phyloP scores from a whole-genome alignment of 2,113 vertebrate genomes.

The Lepisosteus oculatus region DNA sequence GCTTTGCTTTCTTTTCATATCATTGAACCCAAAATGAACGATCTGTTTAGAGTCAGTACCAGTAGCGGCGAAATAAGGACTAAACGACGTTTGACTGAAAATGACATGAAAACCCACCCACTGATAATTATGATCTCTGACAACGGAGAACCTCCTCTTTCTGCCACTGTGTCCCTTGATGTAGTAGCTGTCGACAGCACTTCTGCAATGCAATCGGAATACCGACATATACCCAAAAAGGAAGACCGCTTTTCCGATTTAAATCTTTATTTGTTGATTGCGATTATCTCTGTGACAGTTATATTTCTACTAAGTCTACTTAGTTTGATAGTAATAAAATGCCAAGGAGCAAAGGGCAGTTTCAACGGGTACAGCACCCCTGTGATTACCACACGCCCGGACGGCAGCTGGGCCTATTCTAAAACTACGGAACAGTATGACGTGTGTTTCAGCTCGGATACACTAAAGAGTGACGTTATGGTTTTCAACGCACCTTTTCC shows the following conservation, averaged over 20 bases:
- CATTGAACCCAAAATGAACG: constrained; percentile 13
- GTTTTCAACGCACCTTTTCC: constrained; percentile 40
- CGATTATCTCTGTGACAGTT: constrained; percentile 29
- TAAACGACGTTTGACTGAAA: constrained; percentile 38
- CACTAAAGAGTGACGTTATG: constrained; percentile 52
- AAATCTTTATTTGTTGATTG: constrained; percentile 54
- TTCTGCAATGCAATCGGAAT: constrained; percentile 51
- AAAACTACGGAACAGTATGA: constrained; percentile 54
- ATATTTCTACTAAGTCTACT: constrained; percentile 35
- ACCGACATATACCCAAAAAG: constrained; percentile 52
- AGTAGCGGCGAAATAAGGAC: constrained; percentile 26
- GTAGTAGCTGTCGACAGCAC: constrained; percentile 31
- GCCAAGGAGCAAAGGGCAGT: constrained; percentile 26
- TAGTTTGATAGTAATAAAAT: constrained; percentile 37
- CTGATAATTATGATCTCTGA: constrained; percentile 39
- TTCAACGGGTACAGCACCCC: constrained; percentile 35
- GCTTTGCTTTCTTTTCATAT: too few species aligned
- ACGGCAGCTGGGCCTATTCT: constrained; percentile 52
- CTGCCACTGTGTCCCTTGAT: constrained; percentile 38
- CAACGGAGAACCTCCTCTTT: constrained; percentile 39
- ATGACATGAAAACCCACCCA: constrained; percentile 36
- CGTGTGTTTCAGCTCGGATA: constrained; percentile 53
- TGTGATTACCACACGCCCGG: constrained; percentile 41
- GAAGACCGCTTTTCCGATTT: constrained; percentile 44
- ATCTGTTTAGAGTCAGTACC: constrained; percentile 21